phyloP scores from a whole-genome alignment of 2,797 vertebrate species.

The Lithobates pipiens region DNA sequence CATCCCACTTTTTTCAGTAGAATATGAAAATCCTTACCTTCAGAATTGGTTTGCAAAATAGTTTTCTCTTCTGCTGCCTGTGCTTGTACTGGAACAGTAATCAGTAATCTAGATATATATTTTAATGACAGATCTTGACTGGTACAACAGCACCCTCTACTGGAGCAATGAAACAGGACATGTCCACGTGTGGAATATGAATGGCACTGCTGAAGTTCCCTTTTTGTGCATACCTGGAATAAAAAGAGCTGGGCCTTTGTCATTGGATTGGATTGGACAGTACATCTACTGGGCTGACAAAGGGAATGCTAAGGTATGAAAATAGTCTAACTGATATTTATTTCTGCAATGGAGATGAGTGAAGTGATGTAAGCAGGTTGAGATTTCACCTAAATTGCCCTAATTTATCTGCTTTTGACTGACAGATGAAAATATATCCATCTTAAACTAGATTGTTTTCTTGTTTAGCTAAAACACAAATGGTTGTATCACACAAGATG shows the following conservation, averaged over 20 bases:
- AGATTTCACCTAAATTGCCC: too few relatives aligned
- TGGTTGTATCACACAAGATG: neutral
- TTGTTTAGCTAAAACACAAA: neutral
- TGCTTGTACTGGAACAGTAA: neutral
- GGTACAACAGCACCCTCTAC: slow-evolving; percentile 78
- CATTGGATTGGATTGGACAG: slow-evolving; percentile 79
- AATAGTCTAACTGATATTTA: neutral
- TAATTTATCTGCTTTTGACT: neutral
- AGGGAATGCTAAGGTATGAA: slow-evolving; percentile 72
- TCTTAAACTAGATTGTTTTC: neutral
- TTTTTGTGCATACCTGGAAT: slow-evolving; percentile 62
- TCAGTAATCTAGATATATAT: neutral
- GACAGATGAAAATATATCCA: neutral
- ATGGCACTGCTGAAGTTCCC: slow-evolving; percentile 39
- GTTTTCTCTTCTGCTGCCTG: neutral
- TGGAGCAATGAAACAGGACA: slow-evolving; percentile 74
- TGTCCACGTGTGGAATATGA: slow-evolving; percentile 69
- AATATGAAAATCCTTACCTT: too few relatives aligned
- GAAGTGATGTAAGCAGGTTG: too few relatives aligned
- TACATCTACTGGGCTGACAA: slow-evolving; percentile 78
- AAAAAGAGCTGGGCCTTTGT: slow-evolving; percentile 71
- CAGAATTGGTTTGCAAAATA: too few relatives aligned
- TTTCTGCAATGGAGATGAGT: neutral
- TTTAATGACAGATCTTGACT: slow-evolving; percentile 75
- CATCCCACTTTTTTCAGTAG: too few relatives aligned